phyloP scores from a whole-genome alignment of 2,113 vertebrate species.

The Cromileptes altivelis region DNA sequence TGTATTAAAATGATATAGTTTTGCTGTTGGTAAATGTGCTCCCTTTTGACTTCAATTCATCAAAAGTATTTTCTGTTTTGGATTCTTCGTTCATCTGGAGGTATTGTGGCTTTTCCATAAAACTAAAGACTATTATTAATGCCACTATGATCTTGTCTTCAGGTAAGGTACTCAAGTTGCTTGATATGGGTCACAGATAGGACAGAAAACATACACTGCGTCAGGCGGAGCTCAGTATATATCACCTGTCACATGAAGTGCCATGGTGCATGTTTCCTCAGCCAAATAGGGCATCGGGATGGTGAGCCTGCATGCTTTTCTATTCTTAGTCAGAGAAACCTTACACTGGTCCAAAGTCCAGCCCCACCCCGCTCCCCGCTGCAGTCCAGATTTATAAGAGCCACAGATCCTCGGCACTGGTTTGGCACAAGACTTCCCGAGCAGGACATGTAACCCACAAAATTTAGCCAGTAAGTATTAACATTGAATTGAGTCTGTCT shows the following conservation, averaged over 20 bases:
- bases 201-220: background rate
- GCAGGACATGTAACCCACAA: constrained; percentile 83
- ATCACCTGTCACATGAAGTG: constrained; percentile 25
- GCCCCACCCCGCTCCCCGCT: constrained; percentile 38
- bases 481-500: constrained; percentile 84
- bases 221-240: background rate
- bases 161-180: background rate
- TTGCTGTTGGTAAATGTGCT: no score
- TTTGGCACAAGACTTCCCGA: constrained; percentile 84
- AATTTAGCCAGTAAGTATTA: constrained; percentile 87
- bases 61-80: no score
- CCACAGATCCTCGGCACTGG: constrained; percentile 63
- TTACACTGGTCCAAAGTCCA: constrained; percentile 25
- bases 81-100: no score
- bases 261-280: constrained; percentile 33
- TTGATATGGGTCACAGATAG: constrained; percentile 5
- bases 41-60: no score
- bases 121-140: background rate
- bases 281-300: constrained; percentile 75
- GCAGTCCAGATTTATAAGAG: constrained; percentile 78
- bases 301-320: constrained; percentile 30
- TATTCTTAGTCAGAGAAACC: constrained; percentile 67
- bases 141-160: background rate
- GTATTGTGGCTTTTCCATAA: background rate
- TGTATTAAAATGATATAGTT: no score